These are phyloP conservation scores for Sinodicranocentrus sp. DNA, from an alignment of 2,888 invertebrate species.

Conservation along the genomic window DNA sequence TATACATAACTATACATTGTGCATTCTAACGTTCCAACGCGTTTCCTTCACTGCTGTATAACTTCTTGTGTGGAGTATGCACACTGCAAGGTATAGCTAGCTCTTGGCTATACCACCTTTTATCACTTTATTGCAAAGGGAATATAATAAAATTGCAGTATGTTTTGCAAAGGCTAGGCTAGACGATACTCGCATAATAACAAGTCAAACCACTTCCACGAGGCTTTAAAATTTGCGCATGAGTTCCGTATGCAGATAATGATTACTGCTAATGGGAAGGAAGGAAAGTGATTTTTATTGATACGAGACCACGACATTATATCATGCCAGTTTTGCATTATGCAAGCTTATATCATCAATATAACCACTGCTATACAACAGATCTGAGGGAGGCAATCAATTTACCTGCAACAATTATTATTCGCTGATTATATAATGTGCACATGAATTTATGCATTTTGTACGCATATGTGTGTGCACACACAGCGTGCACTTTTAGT, in stretches of 20 bases:
- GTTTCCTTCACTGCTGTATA: too few species aligned
- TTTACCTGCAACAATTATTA: constrained; percentile 16
- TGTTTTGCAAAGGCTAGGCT: background rate
- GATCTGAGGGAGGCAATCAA: background rate
- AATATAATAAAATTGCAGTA: too few species aligned
- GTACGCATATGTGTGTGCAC: background rate
- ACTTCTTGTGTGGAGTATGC: too few species aligned
- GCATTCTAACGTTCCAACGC: too few species aligned
- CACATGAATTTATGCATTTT: background rate
- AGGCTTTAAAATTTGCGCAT: background rate
- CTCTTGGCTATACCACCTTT: too few species aligned
- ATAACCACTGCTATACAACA: background rate
- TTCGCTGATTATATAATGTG: background rate
- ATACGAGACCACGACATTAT: background rate
- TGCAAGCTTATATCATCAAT: background rate
- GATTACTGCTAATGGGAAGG: background rate
- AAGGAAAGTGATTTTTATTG: constrained; percentile 33
- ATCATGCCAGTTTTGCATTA: background rate
- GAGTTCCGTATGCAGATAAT: constrained; percentile 1
- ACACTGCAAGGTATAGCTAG: too few species aligned
- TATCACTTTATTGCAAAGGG: too few species aligned
- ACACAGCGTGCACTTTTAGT: constrained; percentile 2
- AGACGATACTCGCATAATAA: constrained; percentile 26
- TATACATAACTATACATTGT: too few species aligned
- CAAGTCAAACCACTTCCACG: constrained; percentile 19